phyloP scores from a whole-genome alignment of 2,113 vertebrate genomes.

The Trochalopteron elliotii region DNA sequence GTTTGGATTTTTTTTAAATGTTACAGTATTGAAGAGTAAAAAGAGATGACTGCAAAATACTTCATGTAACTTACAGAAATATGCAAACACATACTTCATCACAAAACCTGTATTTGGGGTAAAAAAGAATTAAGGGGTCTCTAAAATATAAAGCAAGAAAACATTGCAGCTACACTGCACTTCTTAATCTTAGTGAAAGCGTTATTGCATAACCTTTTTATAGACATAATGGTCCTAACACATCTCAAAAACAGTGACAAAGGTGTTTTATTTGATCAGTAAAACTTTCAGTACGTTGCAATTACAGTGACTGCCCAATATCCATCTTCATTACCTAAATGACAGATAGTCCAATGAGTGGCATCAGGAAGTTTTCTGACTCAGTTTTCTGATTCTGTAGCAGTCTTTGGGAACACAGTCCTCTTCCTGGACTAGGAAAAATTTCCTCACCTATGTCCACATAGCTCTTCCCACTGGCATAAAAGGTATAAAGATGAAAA shows the following conservation, averaged over 20 bases:
- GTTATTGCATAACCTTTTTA: not conserved
- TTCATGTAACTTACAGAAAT: not conserved
- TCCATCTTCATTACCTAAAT: not conserved
- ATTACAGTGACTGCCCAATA: accelerated
- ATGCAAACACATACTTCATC: not conserved
- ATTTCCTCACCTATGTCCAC: not conserved
- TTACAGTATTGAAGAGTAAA: not conserved
- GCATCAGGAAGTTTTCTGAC: not conserved
- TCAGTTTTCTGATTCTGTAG: not conserved
- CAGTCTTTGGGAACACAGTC: not conserved
- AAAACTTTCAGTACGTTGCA: not conserved
- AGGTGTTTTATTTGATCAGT: not conserved
- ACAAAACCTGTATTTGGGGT: not conserved
- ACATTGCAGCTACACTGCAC: not conserved
- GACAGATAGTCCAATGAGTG: not conserved
- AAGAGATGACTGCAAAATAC: not conserved
- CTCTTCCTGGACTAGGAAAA: not conserved
- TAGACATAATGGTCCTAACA: not conserved
- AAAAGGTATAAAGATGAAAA: not conserved
- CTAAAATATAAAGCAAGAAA: not conserved
- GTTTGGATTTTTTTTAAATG: not conserved
- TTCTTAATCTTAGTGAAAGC: not conserved
- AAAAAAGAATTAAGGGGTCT: not conserved
- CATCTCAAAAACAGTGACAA: not conserved
- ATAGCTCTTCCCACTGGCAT: not conserved